These are phyloP conservation scores for Cephus pulcher DNA, from an alignment of 2,888 invertebrate species.

Conservation along the genomic window DNA sequence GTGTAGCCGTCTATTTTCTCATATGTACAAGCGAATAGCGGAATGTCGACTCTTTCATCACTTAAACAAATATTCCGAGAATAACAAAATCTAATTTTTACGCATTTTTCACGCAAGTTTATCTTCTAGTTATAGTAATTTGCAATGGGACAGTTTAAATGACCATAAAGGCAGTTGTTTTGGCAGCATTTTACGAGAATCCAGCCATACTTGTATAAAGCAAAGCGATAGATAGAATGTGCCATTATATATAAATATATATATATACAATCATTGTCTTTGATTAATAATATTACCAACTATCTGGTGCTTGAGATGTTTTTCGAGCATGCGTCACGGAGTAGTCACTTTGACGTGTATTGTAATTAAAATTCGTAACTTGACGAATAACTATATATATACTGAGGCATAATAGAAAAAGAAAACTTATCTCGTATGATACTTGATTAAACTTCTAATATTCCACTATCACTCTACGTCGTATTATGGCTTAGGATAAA, in stretches of 20 bases:
- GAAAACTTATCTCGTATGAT: not conserved
- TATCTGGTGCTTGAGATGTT: conserved; percentile 33
- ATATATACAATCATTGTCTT: conserved; percentile 18
- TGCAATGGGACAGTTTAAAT: not conserved
- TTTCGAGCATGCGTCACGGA: conserved; percentile 21
- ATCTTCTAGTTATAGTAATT: not conserved
- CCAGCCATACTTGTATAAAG: conserved; percentile 41
- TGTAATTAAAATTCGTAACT: conserved; percentile 13
- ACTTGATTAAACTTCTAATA: not conserved
- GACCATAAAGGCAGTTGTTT: conserved; percentile 25
- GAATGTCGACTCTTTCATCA: not conserved
- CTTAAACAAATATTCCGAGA: not conserved
- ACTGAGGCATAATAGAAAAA: conserved; percentile 2
- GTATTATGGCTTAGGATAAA: not conserved
- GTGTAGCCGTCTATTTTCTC: not conserved
- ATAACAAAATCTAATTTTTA: not conserved
- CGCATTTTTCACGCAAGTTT: not conserved
- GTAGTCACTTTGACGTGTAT: conserved; percentile 4
- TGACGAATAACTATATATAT: conserved; percentile 7
- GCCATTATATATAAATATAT: conserved; percentile 44
- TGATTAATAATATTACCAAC: conserved; percentile 28
- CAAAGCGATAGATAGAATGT: conserved; percentile 37
- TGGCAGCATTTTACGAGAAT: conserved; percentile 32
- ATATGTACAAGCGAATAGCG: not conserved
- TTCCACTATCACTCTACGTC: not conserved